A percentile compares a stretch with the other conserved stretches of the same genome.
Evolutionary conservation across 2,797 vertebrate genomes (phyloP).

Genomic region (Sebastiscus tertius): DNA sequence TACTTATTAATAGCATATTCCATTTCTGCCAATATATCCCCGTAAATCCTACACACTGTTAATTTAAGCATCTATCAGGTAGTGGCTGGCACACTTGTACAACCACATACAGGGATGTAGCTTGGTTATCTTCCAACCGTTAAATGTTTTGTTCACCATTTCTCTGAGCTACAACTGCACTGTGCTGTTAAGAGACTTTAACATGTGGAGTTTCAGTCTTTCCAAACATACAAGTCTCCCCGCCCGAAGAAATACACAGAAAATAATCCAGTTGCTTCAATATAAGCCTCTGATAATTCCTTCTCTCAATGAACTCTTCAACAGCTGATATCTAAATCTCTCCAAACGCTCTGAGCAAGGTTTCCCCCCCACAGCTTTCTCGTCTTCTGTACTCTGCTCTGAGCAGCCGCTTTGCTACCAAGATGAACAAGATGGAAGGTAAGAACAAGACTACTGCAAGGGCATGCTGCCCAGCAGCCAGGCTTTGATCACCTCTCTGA

Average conservation of each 20-base stretch:
- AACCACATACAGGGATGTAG: not conserved
- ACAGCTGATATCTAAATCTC: conserved; percentile 52
- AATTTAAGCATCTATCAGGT: no score
- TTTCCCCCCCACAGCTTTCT: conserved; percentile 28
- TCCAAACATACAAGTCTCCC: not conserved
- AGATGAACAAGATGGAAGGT: conserved; percentile 59
- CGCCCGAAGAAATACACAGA: not conserved
- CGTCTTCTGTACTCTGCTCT: conserved; percentile 48
- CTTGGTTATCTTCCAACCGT: not conserved
- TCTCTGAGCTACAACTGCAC: not conserved
- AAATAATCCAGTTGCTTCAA: not conserved
- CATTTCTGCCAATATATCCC: no score
- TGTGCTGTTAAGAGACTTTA: not conserved
- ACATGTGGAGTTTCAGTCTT: not conserved
- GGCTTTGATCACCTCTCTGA: conserved; percentile 68
- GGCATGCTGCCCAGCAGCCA: conserved; percentile 57
- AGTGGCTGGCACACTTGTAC: not conserved
- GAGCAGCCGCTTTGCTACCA: conserved; percentile 34
- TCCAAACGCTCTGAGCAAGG: conserved; percentile 9
- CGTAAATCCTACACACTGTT: no score
- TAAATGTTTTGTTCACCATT: not conserved
- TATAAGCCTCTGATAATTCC: not conserved
- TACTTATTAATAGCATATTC: no score
- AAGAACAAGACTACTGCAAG: conserved; percentile 42
- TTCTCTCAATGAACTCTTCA: conserved; percentile 21